These are phyloP conservation scores for Meles meles DNA, from an alignment of 2,113 vertebrate genomes.

Conservation along the genomic window DNA sequence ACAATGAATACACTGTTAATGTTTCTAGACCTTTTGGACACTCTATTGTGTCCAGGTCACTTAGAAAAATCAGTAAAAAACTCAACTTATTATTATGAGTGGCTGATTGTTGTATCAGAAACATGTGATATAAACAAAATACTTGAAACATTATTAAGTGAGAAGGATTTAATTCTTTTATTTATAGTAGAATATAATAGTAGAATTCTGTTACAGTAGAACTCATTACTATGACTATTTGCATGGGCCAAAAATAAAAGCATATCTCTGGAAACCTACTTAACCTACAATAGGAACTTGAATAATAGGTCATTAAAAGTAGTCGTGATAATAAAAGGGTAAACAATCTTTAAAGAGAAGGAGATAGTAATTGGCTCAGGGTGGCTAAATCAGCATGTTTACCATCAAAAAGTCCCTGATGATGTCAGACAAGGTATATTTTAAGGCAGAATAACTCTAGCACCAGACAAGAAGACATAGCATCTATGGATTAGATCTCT, in stretches of 20 bases:
- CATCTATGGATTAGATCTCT: background rate
- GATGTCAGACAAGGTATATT: background rate
- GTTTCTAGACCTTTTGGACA: background rate
- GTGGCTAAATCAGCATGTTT: background rate
- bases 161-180: background rate
- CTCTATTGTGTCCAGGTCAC: background rate
- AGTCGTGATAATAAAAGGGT: background rate
- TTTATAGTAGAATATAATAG: no score
- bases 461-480: background rate
- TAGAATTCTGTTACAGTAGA: background rate
- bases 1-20: background rate
- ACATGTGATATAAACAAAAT: background rate
- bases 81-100: background rate
- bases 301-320: background rate
- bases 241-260: background rate
- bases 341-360: background rate
- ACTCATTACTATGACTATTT: background rate
- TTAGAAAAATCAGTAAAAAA: background rate
- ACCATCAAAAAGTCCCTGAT: background rate
- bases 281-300: background rate
- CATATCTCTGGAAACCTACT: background rate
- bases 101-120: background rate
- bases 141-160: background rate
- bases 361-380: background rate
- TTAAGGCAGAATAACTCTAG: background rate